Percentiles rank a stretch among this genome's conserved stretches.
These are phyloP conservation scores for Platalea minor DNA, from an alignment of 2,797 vertebrate genomes.

Conservation along the genomic window DNA sequence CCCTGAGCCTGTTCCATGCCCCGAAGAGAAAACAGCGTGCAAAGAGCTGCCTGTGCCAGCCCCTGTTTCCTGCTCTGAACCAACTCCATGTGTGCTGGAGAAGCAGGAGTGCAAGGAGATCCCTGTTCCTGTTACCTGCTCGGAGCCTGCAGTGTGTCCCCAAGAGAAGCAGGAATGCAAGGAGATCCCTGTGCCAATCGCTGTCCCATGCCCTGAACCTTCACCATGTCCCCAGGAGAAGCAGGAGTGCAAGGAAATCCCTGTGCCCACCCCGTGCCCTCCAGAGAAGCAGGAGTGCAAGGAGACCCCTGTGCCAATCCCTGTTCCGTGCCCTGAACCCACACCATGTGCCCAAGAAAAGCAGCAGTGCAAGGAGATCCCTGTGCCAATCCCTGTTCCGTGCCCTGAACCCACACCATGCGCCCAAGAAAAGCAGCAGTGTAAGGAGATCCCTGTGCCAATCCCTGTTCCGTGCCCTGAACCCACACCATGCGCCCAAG, in stretches of 20 bases:
- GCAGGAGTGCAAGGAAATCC: background rate
- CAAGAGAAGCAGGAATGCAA: background rate
- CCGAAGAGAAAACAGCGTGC: background rate
- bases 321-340: background rate
- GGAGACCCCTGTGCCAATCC: background rate
- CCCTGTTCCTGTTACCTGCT: background rate
- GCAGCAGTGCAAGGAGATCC: background rate
- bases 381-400: background rate
- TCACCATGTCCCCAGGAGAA: background rate
- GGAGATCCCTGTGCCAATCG: background rate
- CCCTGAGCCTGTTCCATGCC: background rate
- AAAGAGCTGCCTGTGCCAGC: background rate
- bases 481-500: rapidly evolving
- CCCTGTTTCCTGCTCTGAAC: background rate
- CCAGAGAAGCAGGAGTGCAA: background rate
- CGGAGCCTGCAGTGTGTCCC: background rate
- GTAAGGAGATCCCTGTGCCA: background rate
- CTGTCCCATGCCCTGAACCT: too few species aligned
- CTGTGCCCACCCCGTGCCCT: background rate
- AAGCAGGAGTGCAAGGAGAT: background rate
- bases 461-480: background rate
- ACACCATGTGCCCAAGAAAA: background rate
- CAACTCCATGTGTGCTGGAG: background rate
- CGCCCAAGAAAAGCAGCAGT: background rate
- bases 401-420: background rate